Conservation (phyloP, 2,888 invertebrate genomes). For the Apotomis turbidana region DNA sequence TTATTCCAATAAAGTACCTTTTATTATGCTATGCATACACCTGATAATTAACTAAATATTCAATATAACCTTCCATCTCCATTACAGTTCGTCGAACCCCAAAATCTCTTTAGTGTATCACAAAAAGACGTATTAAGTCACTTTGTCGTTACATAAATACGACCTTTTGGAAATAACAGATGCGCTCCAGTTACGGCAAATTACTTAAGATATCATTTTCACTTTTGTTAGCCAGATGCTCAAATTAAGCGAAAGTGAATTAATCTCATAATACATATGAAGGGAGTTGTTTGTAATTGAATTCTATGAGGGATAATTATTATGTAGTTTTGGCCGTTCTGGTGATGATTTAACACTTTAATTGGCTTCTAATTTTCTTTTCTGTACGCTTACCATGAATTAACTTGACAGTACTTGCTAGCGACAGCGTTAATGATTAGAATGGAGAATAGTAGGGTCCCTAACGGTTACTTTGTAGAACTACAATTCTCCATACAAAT, state of each 20-base stretch:
- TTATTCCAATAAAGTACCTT: no score
- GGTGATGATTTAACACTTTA: slow-evolving; percentile 12
- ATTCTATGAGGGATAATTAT: slow-evolving; percentile 7
- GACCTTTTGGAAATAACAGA: slow-evolving; percentile 8
- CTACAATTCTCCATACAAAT: no score
- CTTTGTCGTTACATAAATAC: slow-evolving; percentile 39
- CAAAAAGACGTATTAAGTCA: background rate
- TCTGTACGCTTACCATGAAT: background rate
- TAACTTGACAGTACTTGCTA: no score
- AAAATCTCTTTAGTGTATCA: background rate
- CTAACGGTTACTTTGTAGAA: no score
- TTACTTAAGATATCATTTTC: slow-evolving; percentile 60
- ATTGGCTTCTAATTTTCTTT: background rate
- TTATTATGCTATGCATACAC: no score
- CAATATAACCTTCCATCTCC: slow-evolving; percentile 4
- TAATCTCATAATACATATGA: slow-evolving; percentile 11
- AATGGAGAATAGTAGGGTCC: no score
- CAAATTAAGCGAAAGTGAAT: slow-evolving; percentile 43
- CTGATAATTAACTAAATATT: no score
- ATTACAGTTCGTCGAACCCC: background rate
- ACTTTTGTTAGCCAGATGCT: slow-evolving; percentile 57
- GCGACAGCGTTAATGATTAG: no score
- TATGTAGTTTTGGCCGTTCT: slow-evolving; percentile 2
- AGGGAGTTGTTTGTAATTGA: slow-evolving; percentile 24
- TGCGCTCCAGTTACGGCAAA: slow-evolving; percentile 56